Base-by-base conservation (phyloP, 1,140 invertebrate genomes). In the Leptopilina clavipes region DNA sequence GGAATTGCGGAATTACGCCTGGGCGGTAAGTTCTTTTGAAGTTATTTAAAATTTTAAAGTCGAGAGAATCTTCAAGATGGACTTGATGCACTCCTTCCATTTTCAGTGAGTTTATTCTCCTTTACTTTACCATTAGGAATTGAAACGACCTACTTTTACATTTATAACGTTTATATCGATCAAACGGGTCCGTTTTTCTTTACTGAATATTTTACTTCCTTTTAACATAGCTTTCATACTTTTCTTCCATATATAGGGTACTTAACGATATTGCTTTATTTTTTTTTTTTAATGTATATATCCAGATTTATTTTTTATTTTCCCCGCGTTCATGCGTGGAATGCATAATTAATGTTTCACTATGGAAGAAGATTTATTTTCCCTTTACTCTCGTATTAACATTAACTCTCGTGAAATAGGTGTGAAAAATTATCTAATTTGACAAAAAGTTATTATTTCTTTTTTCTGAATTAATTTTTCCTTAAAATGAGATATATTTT, bases 1-100 rank as follows among this genome's bases (percentile, higher is more conserved):
- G 94, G 93, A 7, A 93, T 94, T 0, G 94, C 94, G 2, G 94
- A 96, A 85, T 86, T 96, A 9, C 88, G 93, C 37, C 89, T 96
- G 14, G 95, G 95, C 88, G 95, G 95, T 96, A 87, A 91, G 89
- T 79, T 76, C 31, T 45, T 70, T 40, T 25, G 25, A 8, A 52
- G 17, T 56, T 73, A 56, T 59, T 73, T 40, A 52, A 73, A 59
- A 73, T 65, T 73, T 73, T 44, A 73, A 37, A 65, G 59, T 65
- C 59, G 3, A 65, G 22, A 65, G 22, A 12, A 65, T 65, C 59
- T 65, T 31, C 59, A 37, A n/a, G 59, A 31, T 65, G 59, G 22
- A 31, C 59, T 65, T 65, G 54, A 59, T 59, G 56, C 22, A 65
- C 12, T 25, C 19, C 31, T 31, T 25, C 22, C 19, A 65, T 52